A percentile compares a stretch with the other conserved stretches of the same genome.
These are phyloP conservation scores for Drosophila pandora DNA, from an alignment of 1,140 invertebrate species.

Conservation along the genomic window DNA sequence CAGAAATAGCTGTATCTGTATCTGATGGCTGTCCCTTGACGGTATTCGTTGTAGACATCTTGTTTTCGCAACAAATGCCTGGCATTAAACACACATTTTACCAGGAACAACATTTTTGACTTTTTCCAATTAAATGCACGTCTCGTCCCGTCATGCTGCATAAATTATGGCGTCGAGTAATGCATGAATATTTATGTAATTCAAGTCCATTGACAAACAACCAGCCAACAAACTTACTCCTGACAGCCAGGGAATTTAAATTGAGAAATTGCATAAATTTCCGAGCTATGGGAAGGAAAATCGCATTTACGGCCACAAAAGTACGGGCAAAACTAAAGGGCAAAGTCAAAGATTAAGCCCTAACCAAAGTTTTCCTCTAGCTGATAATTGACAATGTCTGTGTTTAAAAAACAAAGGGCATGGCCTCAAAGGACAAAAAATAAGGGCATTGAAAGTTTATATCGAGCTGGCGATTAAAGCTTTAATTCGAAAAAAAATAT, in stretches of 20 bases:
- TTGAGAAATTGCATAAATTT: background rate
- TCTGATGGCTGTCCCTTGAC: slow-evolving; percentile 22
- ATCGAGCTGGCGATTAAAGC: slow-evolving; percentile 11
- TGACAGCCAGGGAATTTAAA: background rate
- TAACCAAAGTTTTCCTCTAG: background rate
- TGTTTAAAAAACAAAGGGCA: background rate
- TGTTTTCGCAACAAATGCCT: slow-evolving; percentile 2
- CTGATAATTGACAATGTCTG: slow-evolving; percentile 21
- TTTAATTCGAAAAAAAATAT: slow-evolving; percentile 9
- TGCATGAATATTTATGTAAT: slow-evolving; percentile 29
- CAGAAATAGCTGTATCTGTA: slow-evolving; percentile 4
- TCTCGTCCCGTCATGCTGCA: slow-evolving; percentile 24
- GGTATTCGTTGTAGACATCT: slow-evolving; percentile 6
- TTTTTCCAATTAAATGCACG: slow-evolving; percentile 47
- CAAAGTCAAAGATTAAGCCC: background rate
- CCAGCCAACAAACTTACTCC: background rate
- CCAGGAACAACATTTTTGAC: slow-evolving; percentile 14
- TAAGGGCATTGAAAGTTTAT: slow-evolving; percentile 26
- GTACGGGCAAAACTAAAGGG: background rate
- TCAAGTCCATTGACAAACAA: background rate
- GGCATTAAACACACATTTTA: slow-evolving; percentile 11
- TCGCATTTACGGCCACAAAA: background rate
- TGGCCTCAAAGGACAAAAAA: slow-evolving; percentile 7
- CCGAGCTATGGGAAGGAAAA: background rate
- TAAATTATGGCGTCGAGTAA: slow-evolving; percentile 37